A percentile compares a stretch with the other conserved stretches of the same genome.
Conservation (phyloP, 2,888 invertebrate species). For the Drosophila antonietae region DNA sequence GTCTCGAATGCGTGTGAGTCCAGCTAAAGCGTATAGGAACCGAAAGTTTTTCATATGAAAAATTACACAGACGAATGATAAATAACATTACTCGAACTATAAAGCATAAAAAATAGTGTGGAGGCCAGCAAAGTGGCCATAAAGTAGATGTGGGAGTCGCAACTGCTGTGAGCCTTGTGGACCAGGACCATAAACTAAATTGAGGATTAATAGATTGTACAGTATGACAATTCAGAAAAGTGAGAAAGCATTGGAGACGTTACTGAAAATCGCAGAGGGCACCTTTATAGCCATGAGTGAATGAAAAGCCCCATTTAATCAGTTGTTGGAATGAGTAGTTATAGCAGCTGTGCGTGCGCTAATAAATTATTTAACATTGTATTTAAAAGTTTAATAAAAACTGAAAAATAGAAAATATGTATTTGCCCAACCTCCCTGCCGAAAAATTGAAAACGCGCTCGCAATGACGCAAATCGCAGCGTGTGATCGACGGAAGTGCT, state of each 20-base stretch:
- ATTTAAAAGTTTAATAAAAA: conserved; percentile 63
- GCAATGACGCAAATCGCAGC: conserved; percentile 52
- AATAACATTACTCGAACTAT: conserved; percentile 78
- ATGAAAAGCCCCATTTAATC: too few species aligned
- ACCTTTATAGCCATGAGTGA: too few species aligned
- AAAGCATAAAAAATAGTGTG: conserved; percentile 36
- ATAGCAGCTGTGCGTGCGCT: conserved; percentile 42
- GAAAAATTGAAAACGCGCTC: conserved; percentile 16
- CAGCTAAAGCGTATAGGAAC: conserved; percentile 26
- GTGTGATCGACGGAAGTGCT: conserved; percentile 61
- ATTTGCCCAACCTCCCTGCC: conserved; percentile 10
- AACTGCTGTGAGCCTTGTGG: conserved; percentile 31
- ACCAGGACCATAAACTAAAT: conserved; percentile 23
- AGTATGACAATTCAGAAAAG: not conserved
- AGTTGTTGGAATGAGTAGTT: conserved; percentile 1
- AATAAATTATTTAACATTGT: conserved; percentile 57
- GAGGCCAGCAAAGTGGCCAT: conserved; percentile 19
- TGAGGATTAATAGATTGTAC: conserved; percentile 31
- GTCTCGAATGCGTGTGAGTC: conserved; percentile 40
- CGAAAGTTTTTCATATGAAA: conserved; percentile 71
- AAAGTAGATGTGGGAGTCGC: conserved; percentile 37
- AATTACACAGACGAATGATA: conserved; percentile 81
- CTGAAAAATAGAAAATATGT: conserved; percentile 17
- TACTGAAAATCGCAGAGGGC: not conserved
- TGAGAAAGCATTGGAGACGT: not conserved